Percentiles rank a stretch among this genome's conserved stretches.
These are phyloP conservation scores for Cavia aperea DNA, from an alignment of 2,113 vertebrate genomes.

Conservation along the genomic window DNA sequence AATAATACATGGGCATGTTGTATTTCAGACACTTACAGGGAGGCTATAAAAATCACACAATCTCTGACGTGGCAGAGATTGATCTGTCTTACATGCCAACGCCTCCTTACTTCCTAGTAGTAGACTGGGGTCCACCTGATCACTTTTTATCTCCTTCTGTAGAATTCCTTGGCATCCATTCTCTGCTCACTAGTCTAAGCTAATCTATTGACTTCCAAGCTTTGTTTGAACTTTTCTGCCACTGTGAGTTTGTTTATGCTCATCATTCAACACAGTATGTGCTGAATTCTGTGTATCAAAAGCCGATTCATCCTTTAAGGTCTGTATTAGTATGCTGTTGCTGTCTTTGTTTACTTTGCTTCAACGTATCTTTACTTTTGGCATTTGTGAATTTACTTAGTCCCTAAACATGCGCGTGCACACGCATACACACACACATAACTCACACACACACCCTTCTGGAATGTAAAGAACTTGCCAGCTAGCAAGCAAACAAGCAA, in stretches of 20 bases:
- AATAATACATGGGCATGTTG: background rate
- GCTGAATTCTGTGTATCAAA: background rate
- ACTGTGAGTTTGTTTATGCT: background rate
- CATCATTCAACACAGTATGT: background rate
- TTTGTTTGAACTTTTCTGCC: background rate
- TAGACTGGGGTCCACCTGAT: background rate
- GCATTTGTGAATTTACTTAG: background rate
- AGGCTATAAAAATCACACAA: background rate
- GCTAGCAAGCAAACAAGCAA: background rate
- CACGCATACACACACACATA: fast-evolving
- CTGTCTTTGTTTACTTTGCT: background rate
- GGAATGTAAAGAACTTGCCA: background rate
- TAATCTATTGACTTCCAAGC: background rate
- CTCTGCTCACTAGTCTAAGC: background rate
- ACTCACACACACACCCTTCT: background rate
- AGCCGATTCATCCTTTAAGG: background rate
- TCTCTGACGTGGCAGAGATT: background rate
- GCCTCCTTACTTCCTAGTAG: background rate
- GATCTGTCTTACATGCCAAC: background rate
- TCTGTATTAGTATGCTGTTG: background rate
- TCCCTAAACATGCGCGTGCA: fast-evolving
- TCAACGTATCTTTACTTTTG: background rate
- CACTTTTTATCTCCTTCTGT: background rate
- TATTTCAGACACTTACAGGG: background rate
- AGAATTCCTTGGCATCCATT: background rate